Evolutionary conservation across 2,113 vertebrate genomes (phyloP).

Genomic region (Strix aluco): DNA sequence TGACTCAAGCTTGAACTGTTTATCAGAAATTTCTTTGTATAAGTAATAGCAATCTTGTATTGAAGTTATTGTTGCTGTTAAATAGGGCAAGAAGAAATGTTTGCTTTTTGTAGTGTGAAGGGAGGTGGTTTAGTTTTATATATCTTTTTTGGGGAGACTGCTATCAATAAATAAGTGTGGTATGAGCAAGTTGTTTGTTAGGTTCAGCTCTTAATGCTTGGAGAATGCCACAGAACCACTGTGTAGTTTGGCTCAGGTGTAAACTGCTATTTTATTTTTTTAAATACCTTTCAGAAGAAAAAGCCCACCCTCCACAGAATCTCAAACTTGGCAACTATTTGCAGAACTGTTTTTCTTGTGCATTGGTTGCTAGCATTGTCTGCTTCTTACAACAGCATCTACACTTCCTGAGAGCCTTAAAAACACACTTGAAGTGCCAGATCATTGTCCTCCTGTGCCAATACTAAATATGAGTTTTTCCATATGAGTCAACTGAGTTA

Average conservation of each 20-base stretch:
- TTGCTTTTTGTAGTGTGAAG: not conserved
- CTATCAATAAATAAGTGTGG: not conserved
- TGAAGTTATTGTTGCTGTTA: not conserved
- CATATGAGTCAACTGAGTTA: not conserved
- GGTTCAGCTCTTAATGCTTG: not conserved
- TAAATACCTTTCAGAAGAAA: not conserved
- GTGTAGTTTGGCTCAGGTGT: not conserved
- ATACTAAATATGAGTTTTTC: slow-evolving; percentile 15
- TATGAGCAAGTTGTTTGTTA: not conserved
- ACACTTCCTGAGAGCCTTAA: not conserved
- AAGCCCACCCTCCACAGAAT: not conserved
- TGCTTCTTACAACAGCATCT: not conserved
- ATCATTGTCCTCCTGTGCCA: slow-evolving; percentile 14
- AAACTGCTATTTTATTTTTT: not conserved
- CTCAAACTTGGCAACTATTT: not conserved
- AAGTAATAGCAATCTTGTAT: not conserved
- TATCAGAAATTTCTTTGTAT: not conserved
- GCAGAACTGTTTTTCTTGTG: not conserved
- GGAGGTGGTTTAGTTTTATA: not conserved
- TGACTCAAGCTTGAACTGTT: not conserved
- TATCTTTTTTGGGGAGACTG: not conserved
- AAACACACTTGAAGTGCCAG: not conserved
- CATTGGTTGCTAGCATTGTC: not conserved
- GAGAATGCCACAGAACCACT: not conserved
- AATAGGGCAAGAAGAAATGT: slow-evolving; percentile 7